phyloP scores from a whole-genome alignment of 2,888 invertebrate species.

The Diaperis boleti region DNA sequence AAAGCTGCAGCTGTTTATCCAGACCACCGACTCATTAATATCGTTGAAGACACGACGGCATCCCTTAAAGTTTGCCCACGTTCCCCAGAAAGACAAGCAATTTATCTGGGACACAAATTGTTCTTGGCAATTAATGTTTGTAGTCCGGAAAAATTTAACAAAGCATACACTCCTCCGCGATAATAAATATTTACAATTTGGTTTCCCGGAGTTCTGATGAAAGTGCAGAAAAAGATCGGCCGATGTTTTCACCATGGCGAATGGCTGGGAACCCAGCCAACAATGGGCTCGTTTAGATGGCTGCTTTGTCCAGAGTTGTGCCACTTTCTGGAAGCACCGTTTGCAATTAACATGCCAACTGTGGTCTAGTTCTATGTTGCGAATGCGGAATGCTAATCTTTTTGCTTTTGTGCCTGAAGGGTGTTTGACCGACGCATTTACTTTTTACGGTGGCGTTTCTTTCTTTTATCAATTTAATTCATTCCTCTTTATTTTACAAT shows the following conservation, averaged over 20 bases:
- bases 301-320: conserved; percentile 30
- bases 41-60: conserved; percentile 26
- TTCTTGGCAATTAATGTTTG: conserved; percentile 47
- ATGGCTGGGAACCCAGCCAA: conserved; percentile 6
- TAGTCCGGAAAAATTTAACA: conserved; percentile 44
- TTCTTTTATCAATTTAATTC: too few species aligned
- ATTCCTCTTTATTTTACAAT: too few species aligned
- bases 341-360: conserved; percentile 28
- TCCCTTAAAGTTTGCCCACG: conserved; percentile 31
- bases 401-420: too few species aligned
- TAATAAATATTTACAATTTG: conserved; percentile 39
- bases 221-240: conserved; percentile 7
- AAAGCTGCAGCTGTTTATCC: conserved; percentile 23
- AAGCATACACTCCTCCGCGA: conserved; percentile 30
- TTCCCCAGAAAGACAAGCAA: conserved; percentile 47
- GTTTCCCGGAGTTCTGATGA: conserved; percentile 10
- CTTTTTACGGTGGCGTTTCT: too few species aligned
- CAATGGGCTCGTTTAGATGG: conserved; percentile 23
- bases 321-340: conserved; percentile 31
- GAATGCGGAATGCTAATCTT: too few species aligned
- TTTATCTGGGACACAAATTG: conserved; percentile 46
- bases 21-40: conserved; percentile 37
- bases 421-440: too few species aligned
- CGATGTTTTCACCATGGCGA: conserved; percentile 11
- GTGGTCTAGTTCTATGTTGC: too few species aligned